phyloP scores from a whole-genome alignment of 2,888 invertebrate species.

The Chrysina gloriosa region DNA sequence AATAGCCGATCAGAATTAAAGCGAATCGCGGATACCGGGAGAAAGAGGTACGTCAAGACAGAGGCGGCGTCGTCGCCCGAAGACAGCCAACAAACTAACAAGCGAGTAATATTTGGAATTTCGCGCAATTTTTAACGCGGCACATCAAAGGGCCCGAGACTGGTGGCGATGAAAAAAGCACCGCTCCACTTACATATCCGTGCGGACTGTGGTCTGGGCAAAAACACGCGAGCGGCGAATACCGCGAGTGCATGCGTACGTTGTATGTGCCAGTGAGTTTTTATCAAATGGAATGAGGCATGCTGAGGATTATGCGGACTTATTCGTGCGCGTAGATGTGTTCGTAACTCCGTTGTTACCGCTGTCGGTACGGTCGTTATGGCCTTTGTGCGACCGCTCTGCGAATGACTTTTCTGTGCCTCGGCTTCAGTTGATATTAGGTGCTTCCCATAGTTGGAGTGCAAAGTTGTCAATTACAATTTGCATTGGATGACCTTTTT shows the following conservation, averaged over 20 bases:
- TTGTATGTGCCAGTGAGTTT: constrained; percentile 58
- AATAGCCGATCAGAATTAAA: no score
- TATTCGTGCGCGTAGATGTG: constrained; percentile 16
- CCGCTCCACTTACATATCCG: constrained; percentile 65
- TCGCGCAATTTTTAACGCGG: constrained; percentile 67
- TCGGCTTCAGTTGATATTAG: neutral
- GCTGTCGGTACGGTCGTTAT: neutral
- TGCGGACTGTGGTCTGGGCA: constrained; percentile 55
- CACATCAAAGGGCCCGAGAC: constrained; percentile 58
- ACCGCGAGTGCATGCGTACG: constrained; percentile 62
- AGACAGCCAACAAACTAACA: constrained; percentile 60
- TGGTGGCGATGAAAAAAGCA: constrained; percentile 52
- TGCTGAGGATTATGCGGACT: constrained; percentile 53
- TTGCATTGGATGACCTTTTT: constrained; percentile 6
- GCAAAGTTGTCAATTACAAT: constrained; percentile 7
- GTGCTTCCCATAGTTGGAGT: neutral
- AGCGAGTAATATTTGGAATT: constrained; percentile 67
- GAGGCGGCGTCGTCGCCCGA: constrained; percentile 13
- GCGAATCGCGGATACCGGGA: no score
- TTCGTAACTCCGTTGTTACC: neutral
- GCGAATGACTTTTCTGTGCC: neutral
- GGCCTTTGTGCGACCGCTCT: neutral
- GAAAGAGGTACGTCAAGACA: no score
- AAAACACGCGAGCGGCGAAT: constrained; percentile 59
- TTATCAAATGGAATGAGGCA: constrained; percentile 60